Evolutionary conservation across 2,797 vertebrate genomes (phyloP).

Genomic region (Bovichtus variegatus): DNA sequence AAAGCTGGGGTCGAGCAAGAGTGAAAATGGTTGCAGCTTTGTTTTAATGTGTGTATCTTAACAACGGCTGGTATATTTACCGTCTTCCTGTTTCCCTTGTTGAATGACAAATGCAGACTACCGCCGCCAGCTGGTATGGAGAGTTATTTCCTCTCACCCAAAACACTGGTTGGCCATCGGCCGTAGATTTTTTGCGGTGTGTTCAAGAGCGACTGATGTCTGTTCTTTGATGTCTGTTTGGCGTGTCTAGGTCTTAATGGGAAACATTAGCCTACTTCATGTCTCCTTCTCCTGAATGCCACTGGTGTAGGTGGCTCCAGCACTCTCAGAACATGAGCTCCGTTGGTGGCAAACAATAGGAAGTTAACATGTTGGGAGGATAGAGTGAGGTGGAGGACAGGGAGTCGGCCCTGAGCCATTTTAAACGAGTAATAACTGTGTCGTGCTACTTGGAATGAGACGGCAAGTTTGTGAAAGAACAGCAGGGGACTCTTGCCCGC

Average conservation of each 20-base stretch:
- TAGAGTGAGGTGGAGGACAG: not conserved
- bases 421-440: conserved; percentile 36
- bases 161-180: no score
- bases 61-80: no score
- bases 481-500: conserved; percentile 11
- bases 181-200: no score
- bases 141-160: no score
- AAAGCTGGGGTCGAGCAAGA: no score
- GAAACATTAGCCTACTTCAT: conserved; percentile 15
- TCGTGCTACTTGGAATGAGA: conserved; percentile 22
- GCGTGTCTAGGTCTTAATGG: not conserved
- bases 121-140: no score
- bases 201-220: no score
- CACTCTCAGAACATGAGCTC: conserved; percentile 1
- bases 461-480: conserved; percentile 22
- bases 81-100: no score
- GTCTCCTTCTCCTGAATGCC: conserved; percentile 1
- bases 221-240: no score
- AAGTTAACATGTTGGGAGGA: conserved; percentile 14
- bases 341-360: conserved; percentile 1
- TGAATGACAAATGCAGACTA: no score
- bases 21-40: no score
- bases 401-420: conserved; percentile 15
- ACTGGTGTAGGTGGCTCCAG: not conserved
- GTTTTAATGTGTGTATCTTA: no score